These are phyloP conservation scores for Suricata suricatta DNA, from an alignment of 2,113 vertebrate species.

Conservation along the genomic window DNA sequence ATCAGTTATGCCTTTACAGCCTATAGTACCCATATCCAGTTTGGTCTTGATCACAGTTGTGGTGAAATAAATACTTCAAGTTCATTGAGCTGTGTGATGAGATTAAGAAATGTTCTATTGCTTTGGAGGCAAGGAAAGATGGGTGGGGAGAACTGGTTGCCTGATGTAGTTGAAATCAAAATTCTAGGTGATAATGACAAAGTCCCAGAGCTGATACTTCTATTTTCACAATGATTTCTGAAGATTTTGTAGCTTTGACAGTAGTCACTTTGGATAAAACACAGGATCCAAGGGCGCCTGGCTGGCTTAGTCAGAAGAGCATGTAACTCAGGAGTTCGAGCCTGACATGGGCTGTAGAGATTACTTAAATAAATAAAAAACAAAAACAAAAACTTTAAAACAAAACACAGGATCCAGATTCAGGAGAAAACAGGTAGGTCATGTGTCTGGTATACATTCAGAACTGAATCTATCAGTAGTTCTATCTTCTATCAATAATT, in stretches of 20 bases:
- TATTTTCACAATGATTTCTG: conserved; percentile 63
- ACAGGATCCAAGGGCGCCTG: conserved; percentile 65
- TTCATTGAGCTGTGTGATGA: conserved; percentile 74
- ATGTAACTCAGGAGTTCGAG: too few relatives aligned
- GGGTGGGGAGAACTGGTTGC: conserved; percentile 50
- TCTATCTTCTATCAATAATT: conserved; percentile 83
- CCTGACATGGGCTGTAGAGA: too few relatives aligned
- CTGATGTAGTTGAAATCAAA: conserved; percentile 72
- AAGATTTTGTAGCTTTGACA: conserved; percentile 68
- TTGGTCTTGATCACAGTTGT: conserved; percentile 74
- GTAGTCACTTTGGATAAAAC: conserved; percentile 80
- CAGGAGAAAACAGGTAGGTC: conserved; percentile 74
- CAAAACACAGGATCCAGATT: conserved; percentile 81
- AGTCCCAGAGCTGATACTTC: conserved; percentile 78
- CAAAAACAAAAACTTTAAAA: too few relatives aligned
- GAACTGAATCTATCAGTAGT: conserved; percentile 54
- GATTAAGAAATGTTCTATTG: conserved; percentile 59
- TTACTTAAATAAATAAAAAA: too few relatives aligned
- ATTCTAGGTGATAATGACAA: conserved; percentile 81
- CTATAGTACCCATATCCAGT: conserved; percentile 56
- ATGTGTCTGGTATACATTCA: conserved; percentile 75
- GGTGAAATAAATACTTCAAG: conserved; percentile 68
- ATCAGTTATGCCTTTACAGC: conserved; percentile 73
- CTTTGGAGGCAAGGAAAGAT: conserved; percentile 75
- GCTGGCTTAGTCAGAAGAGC: too few relatives aligned